Evolutionary conservation across 2,888 invertebrate genomes (phyloP), one percentile per base, ranked within the genome.

Genomic region (Cactoblastis cactorum): DNA sequence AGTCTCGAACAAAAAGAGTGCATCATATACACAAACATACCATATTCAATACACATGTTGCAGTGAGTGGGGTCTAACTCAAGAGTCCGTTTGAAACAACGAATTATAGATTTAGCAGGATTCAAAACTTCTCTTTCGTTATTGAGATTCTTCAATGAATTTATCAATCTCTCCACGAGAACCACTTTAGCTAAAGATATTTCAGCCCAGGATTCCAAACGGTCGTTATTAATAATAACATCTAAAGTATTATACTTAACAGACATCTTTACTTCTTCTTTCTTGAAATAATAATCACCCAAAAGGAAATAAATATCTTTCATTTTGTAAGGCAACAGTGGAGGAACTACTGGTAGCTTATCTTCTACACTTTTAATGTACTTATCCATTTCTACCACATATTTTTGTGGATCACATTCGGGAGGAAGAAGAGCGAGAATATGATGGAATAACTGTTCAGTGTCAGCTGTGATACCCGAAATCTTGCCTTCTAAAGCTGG

Each of bases 201-300:
- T 49, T 96, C 95, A 1, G 97, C 97, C 98, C 98, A 98, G 0
- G 98, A 96, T 83, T 97, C 97, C 53, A 97, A 91, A 47, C 98
- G 91, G 49, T 91, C 86, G 0, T 94, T 95, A 78, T 95, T 95
- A 24, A 96, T 91, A 57, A 95, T 94, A 18, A 98, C 87, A 81
- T 98, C 98, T 63, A 94, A 85, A 50, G 94, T 91, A 74, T 97
- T 98, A 77, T 94, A 97, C 67, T 94, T 94, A 1, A 95, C 91
- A 9, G 97, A 95, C 71, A 93, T 92, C 22, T 85, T 82, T 60
- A 91, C 93, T 61, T 97, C 96, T 62, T 94, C 93, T 70, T 93
- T 95, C 80, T 98, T 98, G 70, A 98, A 97, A 80, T 97, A 95
- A 80, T 94, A 96, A 85, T 98, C 98, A 0, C 95, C 98, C 18